A percentile compares a stretch with the other conserved stretches of the same genome.
These are phyloP conservation scores for Solen grandis DNA, from an alignment of 1,140 invertebrate genomes.

Conservation along the genomic window DNA sequence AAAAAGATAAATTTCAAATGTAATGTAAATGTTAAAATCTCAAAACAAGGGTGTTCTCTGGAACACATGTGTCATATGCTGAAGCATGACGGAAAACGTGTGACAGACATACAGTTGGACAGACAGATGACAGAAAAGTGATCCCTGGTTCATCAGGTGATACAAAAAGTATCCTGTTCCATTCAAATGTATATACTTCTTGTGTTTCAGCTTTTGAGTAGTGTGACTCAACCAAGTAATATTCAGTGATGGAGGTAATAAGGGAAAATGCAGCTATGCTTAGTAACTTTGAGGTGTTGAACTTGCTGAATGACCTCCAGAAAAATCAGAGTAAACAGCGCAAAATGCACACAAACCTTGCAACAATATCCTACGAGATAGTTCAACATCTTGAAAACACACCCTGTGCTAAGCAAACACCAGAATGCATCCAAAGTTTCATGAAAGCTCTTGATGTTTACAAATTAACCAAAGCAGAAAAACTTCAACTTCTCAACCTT, in stretches of 20 bases:
- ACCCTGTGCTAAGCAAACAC: constrained; percentile 86
- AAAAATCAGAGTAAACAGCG: constrained; percentile 85
- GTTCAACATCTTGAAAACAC: constrained; percentile 88
- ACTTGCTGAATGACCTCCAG: constrained; percentile 86
- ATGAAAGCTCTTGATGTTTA: constrained; percentile 86
- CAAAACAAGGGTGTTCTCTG: too few species aligned
- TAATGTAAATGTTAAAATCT: too few species aligned
- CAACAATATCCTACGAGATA: constrained; percentile 91
- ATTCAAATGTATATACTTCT: too few species aligned
- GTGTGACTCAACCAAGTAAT: too few species aligned
- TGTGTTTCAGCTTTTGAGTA: too few species aligned
- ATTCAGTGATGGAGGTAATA: constrained; percentile 79
- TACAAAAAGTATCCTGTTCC: too few species aligned
- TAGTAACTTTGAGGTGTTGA: constrained; percentile 83
- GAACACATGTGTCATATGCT: too few species aligned
- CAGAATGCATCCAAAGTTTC: constrained; percentile 85
- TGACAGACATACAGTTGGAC: too few species aligned
- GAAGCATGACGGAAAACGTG: too few species aligned
- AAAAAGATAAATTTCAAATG: too few species aligned
- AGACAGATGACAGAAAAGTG: too few species aligned
- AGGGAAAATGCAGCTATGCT: constrained; percentile 80
- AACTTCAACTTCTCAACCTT: constrained; percentile 90
- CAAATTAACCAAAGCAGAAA: constrained; percentile 90
- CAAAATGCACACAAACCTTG: constrained; percentile 85
- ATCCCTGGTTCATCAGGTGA: too few species aligned